A percentile compares a stretch with the other conserved stretches of the same genome.
Conservation (phyloP, 2,888 invertebrate species). For the Erebia palarica region DNA sequence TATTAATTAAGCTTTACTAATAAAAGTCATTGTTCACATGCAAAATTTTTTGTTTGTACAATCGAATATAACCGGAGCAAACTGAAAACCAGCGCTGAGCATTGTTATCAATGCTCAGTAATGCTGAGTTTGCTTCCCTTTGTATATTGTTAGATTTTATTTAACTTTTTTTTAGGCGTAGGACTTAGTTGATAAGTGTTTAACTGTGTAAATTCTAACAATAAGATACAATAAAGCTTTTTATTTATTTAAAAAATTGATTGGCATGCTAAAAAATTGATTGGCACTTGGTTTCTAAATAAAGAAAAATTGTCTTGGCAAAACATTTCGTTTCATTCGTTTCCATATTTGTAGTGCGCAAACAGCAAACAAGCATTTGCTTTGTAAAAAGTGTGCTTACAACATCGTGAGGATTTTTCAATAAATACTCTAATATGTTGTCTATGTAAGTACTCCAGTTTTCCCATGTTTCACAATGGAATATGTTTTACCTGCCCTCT, state of each 20-base stretch:
- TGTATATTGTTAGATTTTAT: no score
- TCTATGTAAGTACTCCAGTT: slow-evolving; percentile 59
- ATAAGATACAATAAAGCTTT: no score
- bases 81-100: no score
- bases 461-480: slow-evolving; percentile 77
- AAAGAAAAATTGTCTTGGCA: slow-evolving; percentile 10
- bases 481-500: slow-evolving; percentile 68
- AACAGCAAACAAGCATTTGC: neutral
- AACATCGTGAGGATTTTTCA: slow-evolving; percentile 41
- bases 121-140: no score
- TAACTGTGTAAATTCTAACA: no score
- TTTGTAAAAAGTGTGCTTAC: slow-evolving; percentile 18
- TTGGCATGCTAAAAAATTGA: no score
- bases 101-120: no score
- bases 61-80: no score
- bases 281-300: slow-evolving; percentile 16
- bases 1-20: neutral
- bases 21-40: slow-evolving; percentile 14
- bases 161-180: no score
- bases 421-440: slow-evolving; percentile 53
- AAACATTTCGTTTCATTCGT: neutral
- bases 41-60: no score
- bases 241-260: no score
- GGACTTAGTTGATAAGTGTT: no score
- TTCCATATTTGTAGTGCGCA: slow-evolving; percentile 15